Conservation (phyloP, 2,797 vertebrate species). For the Hydrolagus colliei region DNA sequence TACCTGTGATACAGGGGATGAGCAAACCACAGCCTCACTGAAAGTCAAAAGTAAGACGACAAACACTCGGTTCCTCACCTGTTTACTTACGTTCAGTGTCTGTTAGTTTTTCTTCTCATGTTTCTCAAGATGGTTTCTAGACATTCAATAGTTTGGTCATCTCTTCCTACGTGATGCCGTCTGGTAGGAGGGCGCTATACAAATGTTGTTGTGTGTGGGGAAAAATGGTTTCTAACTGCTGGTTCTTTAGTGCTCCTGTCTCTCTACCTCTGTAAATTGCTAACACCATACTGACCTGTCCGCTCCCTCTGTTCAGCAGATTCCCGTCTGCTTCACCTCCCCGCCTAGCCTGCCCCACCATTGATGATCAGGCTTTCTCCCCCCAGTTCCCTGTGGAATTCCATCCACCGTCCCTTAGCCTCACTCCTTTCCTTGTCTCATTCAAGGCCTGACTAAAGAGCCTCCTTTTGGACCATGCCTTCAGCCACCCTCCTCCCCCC, state of each 20-base stretch:
- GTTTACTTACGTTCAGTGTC: background rate
- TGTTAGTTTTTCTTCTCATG: background rate
- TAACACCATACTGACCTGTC: background rate
- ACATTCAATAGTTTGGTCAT: too few species aligned
- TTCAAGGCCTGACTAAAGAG: too few species aligned
- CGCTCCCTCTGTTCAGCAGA: too few species aligned
- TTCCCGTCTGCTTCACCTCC: background rate
- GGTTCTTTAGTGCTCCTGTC: background rate
- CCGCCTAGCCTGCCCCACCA: background rate
- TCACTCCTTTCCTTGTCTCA: too few species aligned
- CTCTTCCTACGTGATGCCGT: too few species aligned
- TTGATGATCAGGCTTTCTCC: too few species aligned
- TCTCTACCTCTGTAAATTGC: background rate
- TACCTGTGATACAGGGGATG: conserved; percentile 46
- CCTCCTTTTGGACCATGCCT: too few species aligned
- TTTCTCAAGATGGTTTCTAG: too few species aligned
- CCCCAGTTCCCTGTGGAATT: too few species aligned
- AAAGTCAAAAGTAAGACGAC: conserved; percentile 46
- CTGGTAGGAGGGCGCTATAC: too few species aligned
- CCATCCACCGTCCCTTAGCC: background rate
- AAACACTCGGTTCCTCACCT: background rate
- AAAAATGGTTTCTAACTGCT: background rate
- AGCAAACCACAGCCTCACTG: conserved; percentile 42
- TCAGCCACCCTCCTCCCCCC: too few species aligned
- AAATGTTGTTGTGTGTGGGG: too few species aligned